A percentile compares a stretch with the other conserved stretches of the same genome.
Conservation (phyloP, 2,797 vertebrate genomes). For the Novumbra hubbsi region DNA sequence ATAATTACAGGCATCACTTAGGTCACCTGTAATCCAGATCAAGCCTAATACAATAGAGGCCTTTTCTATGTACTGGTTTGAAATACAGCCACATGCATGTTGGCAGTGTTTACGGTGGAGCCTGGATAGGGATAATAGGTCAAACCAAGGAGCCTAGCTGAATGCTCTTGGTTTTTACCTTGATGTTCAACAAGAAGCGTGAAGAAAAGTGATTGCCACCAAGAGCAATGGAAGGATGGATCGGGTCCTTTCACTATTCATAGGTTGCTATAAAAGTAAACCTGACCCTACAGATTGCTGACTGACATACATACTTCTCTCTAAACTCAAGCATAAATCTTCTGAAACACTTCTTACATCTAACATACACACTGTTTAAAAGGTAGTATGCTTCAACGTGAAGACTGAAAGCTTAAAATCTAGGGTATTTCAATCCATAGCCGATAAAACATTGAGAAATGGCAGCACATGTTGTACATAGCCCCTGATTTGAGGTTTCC, state of each 20-base stretch:
- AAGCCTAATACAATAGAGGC: constrained; percentile 12
- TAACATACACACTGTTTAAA: not conserved
- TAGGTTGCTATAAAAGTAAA: not conserved
- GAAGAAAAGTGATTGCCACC: too few species aligned
- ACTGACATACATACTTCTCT: not conserved
- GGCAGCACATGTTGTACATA: too few species aligned
- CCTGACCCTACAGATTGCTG: not conserved
- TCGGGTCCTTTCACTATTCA: too few species aligned
- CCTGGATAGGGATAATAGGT: not conserved
- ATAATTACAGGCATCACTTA: not conserved
- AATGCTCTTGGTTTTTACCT: too few species aligned
- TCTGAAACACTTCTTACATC: too few species aligned
- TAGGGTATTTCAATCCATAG: too few species aligned
- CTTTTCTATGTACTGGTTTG: constrained; percentile 16
- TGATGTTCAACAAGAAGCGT: too few species aligned
- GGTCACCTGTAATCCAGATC: constrained; percentile 24
- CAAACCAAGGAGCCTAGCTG: not conserved
- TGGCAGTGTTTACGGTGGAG: not conserved
- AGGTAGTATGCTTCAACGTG: too few species aligned
- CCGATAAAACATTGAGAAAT: too few species aligned
- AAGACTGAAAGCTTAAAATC: too few species aligned
- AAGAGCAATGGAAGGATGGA: too few species aligned
- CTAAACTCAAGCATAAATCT: not conserved
- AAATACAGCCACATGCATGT: not conserved
- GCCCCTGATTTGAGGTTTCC: too few species aligned